A percentile compares a stretch with the other conserved stretches of the same genome.
Conservation (phyloP, 1,140 invertebrate species). For the Penaeus vannamei region DNA sequence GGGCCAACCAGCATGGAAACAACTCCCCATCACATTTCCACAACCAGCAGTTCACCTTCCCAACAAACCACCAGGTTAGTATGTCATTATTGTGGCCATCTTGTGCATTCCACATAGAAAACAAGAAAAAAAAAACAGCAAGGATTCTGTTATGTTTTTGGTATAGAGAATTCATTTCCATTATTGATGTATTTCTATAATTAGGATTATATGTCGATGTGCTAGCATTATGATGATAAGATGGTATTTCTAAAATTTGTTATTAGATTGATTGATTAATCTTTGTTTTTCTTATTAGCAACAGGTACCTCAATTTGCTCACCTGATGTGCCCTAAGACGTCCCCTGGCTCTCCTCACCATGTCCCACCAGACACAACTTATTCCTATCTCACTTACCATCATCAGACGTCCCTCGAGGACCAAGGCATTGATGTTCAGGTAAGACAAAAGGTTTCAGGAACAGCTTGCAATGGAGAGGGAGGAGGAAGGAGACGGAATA, state of each 20-base stretch:
- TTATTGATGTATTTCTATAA: no score
- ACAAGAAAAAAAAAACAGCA: background rate
- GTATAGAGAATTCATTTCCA: no score
- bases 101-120: no score
- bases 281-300: background rate
- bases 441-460: conserved; percentile 47
- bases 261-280: no score
- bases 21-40: conserved; percentile 60
- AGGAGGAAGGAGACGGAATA: no score
- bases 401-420: conserved; percentile 74
- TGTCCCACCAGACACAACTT: conserved; percentile 67
- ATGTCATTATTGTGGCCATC: background rate
- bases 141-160: background rate
- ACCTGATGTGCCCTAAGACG: conserved; percentile 64
- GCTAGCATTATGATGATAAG: no score
- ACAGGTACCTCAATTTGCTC: conserved; percentile 55
- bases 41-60: conserved; percentile 61
- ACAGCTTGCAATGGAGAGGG: no score
- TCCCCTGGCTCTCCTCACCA: conserved; percentile 65
- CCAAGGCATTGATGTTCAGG: conserved; percentile 79
- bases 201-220: no score
- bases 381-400: conserved; percentile 67
- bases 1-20: conserved; percentile 31
- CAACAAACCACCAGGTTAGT: conserved; percentile 49
- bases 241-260: no score